A percentile compares a stretch with the other conserved stretches of the same genome.
These are phyloP conservation scores for Chiridota heheva DNA, from an alignment of 35 echinoderm and acorn worm species.

Conservation along the genomic window DNA sequence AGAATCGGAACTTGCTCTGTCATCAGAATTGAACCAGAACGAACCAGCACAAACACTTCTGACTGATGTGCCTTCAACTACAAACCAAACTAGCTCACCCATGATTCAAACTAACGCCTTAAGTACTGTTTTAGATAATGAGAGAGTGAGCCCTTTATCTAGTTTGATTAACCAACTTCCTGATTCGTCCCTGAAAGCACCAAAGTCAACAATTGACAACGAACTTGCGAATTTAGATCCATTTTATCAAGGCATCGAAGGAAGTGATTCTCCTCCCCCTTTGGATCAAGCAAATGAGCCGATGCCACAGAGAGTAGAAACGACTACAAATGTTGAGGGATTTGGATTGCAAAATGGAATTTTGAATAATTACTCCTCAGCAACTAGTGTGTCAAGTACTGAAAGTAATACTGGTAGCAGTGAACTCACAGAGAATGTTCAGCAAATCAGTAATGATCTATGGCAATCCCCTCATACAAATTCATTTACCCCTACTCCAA, in stretches of 20 bases:
- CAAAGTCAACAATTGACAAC: slow-evolving; percentile 31
- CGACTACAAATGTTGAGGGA: not conserved
- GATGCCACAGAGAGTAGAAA: not conserved
- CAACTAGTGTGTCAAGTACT: no score
- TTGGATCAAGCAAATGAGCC: not conserved
- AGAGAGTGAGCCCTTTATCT: slow-evolving; percentile 78
- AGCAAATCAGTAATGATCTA: no score
- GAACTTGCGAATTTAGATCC: slow-evolving; percentile 85
- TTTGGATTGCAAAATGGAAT: no score
- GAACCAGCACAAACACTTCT: slow-evolving; percentile 12
- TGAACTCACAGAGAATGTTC: no score
- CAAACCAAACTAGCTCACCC: no score
- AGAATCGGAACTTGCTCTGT: slow-evolving; percentile 39
- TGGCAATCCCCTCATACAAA: no score
- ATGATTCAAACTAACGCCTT: no score
- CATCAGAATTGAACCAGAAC: not conserved
- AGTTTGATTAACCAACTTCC: slow-evolving; percentile 64
- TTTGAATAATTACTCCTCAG: no score
- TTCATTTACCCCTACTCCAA: no score
- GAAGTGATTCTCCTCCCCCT: not conserved
- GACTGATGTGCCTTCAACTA: not conserved
- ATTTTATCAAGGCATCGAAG: slow-evolving; percentile 47
- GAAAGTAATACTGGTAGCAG: no score
- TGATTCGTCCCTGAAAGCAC: not conserved
- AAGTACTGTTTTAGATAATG: slow-evolving; percentile 14